Evolutionary conservation across 2,113 vertebrate genomes (phyloP).

Genomic region (Stomatorhinus ivindoensis): DNA sequence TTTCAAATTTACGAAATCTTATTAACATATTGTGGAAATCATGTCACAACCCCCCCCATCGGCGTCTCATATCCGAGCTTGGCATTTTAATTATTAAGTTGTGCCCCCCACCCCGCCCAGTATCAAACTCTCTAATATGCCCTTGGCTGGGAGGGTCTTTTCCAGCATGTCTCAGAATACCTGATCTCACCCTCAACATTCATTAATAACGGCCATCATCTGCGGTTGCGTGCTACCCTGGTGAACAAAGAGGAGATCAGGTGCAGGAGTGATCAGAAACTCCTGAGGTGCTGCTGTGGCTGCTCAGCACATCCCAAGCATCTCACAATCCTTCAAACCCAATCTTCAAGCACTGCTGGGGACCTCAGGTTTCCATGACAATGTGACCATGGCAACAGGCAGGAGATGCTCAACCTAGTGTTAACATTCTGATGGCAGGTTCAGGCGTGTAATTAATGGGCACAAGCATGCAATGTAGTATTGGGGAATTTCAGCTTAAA

Average conservation of each 20-base stretch:
- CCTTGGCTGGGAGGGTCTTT: not conserved
- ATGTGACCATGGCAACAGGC: conserved; percentile 21
- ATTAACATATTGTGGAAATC: not conserved
- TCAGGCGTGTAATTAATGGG: not conserved
- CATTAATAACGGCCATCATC: not conserved
- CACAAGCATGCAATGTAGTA: not conserved
- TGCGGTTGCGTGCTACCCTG: not conserved
- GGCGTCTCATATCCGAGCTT: not conserved
- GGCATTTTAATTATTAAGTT: not conserved
- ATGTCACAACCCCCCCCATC: not conserved
- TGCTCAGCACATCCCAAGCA: not conserved
- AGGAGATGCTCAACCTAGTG: not conserved
- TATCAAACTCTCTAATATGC: not conserved
- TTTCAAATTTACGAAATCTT: not conserved
- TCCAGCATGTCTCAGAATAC: not conserved
- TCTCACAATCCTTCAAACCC: not conserved
- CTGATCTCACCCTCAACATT: not conserved
- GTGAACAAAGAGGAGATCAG: not conserved
- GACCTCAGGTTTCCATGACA: conserved; percentile 24
- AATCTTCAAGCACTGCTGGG: not conserved
- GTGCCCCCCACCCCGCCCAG: not conserved
- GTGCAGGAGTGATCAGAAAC: not conserved
- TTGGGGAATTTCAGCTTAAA: not conserved
- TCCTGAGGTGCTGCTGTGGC: not conserved
- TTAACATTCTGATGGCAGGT: conserved; percentile 15